Base-by-base conservation (phyloP, 1,140 invertebrate species). In the Medauroidea extradentata region DNA sequence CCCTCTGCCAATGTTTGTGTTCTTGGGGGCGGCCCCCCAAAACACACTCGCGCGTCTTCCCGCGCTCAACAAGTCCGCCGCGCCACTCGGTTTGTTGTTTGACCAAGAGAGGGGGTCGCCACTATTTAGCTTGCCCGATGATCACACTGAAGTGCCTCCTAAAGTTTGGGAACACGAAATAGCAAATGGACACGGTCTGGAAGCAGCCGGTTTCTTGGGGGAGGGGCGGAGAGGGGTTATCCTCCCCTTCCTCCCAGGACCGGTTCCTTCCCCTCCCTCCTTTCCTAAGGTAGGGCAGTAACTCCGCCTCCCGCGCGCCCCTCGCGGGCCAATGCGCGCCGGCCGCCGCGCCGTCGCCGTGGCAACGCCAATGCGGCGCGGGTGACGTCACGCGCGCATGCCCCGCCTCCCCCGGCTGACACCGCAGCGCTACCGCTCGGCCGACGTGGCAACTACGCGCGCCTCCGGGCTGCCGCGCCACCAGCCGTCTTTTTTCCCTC, bases 81-180 rank as follows among this genome's bases (percentile, higher is more conserved):
- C n/a, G 29, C 29, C 5, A 34, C 29, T 11, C 29, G 29, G 5
- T 4, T 11, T 25, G 25, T 56, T 58, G 60, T 57, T 65, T 63
- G 59, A 60, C 56, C 59, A 46, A 63, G 56, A 56, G 52, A 61
- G 60, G 63, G 66, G 59, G 61, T 63, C 66, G 56, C 65, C n/a
- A 67, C 66, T 67, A 65, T 66, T 67, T 66, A 64, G 67, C 62
- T 67, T 68, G 61, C 29, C 29, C 66, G 62, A 65, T 66, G 66
- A 65, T 64, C 63, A 60, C 63, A 65, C 67, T 69, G 63, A 67
- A 69, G 67, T 66, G 60, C 61, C 66, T 64, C 61, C 62, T 60
- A 67, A 68, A 68, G 58, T 64, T 66, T 57, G 48, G 43, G 55
- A 57, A 49, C 60, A 62, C 59, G 60, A 62, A 62, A 62, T 62